Evolutionary conservation across 2,797 vertebrate species (phyloP).

Genomic region (Oophaga sylvatica): DNA sequence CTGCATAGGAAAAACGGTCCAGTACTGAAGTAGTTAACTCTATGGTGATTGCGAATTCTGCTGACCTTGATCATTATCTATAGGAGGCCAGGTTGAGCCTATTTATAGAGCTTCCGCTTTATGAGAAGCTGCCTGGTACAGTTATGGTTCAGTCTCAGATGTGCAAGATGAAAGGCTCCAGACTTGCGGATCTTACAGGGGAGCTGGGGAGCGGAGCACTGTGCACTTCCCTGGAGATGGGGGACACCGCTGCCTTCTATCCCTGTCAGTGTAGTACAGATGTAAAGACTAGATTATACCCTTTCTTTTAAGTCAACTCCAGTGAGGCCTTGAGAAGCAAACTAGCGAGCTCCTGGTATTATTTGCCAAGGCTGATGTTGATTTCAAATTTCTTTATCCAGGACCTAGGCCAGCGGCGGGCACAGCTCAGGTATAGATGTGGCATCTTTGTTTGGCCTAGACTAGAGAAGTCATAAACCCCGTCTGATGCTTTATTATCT

Average conservation of each 20-base stretch:
- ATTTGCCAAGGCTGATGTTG: slow-evolving; percentile 14
- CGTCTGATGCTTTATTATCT: not conserved
- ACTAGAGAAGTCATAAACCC: not conserved
- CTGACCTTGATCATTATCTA: slow-evolving; percentile 38
- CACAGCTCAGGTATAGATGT: not conserved
- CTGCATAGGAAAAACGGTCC: not conserved
- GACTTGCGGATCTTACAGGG: slow-evolving; percentile 4
- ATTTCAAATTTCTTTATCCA: slow-evolving; percentile 21
- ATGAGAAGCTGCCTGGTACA: slow-evolving; percentile 9
- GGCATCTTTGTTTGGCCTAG: not conserved
- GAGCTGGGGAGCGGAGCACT: slow-evolving; percentile 17
- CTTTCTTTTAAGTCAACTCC: slow-evolving; percentile 24
- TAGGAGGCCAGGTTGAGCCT: not conserved
- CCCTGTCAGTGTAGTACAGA: slow-evolving; percentile 14
- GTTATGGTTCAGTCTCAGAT: slow-evolving; percentile 33
- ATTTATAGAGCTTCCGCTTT: slow-evolving; percentile 25
- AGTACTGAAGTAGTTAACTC: not conserved
- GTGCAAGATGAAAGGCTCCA: slow-evolving; percentile 33
- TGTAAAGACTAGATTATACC: slow-evolving; percentile 45
- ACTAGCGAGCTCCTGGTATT: slow-evolving; percentile 26
- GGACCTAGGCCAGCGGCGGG: not conserved
- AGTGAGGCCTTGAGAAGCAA: not conserved
- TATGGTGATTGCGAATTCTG: not conserved
- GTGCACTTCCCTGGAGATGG: slow-evolving; percentile 36
- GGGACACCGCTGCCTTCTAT: slow-evolving; percentile 30